Evolutionary conservation across 1,140 invertebrate species (phyloP).

Genomic region (Melanaphis sacchari): DNA sequence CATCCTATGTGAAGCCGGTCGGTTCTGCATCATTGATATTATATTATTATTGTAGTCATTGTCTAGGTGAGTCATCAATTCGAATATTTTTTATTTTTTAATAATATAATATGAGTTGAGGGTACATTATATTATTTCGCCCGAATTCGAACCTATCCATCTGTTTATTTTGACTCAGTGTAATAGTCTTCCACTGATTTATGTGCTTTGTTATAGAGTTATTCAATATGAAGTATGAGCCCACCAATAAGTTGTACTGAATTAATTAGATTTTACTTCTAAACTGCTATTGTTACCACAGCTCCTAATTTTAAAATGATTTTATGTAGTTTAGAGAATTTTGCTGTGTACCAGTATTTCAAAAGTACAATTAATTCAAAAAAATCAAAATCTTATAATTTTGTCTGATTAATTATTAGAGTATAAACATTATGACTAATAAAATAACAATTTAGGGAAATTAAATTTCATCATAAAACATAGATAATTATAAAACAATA

Average conservation of each 20-base stretch:
- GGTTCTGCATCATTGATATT: slow-evolving; percentile 2
- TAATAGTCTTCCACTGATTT: not conserved
- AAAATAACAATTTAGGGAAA: not conserved
- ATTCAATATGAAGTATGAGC: too few relatives aligned
- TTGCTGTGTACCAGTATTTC: not conserved
- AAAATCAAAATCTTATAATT: not conserved
- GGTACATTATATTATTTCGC: not conserved
- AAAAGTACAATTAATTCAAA: not conserved
- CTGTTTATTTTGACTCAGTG: not conserved
- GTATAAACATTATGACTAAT: not conserved
- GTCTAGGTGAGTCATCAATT: slow-evolving; percentile 38
- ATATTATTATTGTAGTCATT: not conserved
- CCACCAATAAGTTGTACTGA: not conserved
- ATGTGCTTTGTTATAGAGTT: too few relatives aligned
- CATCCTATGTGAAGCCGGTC: not conserved
- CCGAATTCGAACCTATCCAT: not conserved
- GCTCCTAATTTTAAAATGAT: not conserved
- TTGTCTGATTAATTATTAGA: not conserved
- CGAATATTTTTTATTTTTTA: slow-evolving; percentile 5
- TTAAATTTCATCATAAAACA: not conserved
- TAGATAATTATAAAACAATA: not conserved
- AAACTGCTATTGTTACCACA: not conserved
- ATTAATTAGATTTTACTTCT: not conserved
- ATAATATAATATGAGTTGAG: not conserved
- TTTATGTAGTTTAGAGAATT: not conserved